Evolutionary conservation across 2,797 vertebrate genomes (phyloP).

Genomic region (Ctenopoma multispine): DNA sequence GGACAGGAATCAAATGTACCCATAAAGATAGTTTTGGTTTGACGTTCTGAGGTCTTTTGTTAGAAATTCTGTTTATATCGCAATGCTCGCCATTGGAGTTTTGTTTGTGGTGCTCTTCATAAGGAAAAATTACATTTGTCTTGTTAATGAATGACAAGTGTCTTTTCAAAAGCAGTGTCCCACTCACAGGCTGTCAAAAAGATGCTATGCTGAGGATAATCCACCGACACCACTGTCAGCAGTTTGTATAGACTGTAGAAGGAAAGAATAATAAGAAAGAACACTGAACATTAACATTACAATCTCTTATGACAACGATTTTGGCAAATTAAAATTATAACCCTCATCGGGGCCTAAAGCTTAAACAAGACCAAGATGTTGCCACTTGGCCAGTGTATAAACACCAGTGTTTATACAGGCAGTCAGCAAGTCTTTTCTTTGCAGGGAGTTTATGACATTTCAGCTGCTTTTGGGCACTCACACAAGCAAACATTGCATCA

Average conservation of each 20-base stretch:
- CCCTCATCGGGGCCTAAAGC: too few species aligned
- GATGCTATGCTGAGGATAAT: slow-evolving; percentile 1
- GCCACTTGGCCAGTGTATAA: slow-evolving; percentile 74
- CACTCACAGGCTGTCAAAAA: slow-evolving; percentile 19
- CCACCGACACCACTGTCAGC: neutral
- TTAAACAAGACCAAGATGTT: too few species aligned
- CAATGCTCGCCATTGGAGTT: slow-evolving; percentile 20
- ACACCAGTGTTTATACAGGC: slow-evolving; percentile 79
- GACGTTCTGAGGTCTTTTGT: slow-evolving; percentile 23
- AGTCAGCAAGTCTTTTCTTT: slow-evolving; percentile 73
- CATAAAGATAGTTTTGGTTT: slow-evolving; percentile 40
- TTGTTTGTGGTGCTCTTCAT: slow-evolving; percentile 28
- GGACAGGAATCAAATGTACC: neutral
- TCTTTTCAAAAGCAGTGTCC: slow-evolving; percentile 31
- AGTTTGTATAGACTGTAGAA: slow-evolving; percentile 11
- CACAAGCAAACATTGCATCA: too few species aligned
- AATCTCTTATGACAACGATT: neutral
- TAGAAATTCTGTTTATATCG: slow-evolving; percentile 20
- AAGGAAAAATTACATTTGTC: slow-evolving; percentile 28
- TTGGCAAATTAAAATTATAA: neutral
- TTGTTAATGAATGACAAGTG: slow-evolving; percentile 23
- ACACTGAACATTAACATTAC: neutral
- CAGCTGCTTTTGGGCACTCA: too few species aligned
- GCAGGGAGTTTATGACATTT: slow-evolving; percentile 23
- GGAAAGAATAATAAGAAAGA: neutral